phyloP scores from a whole-genome alignment of 92 coral and sea anemone species.

The Porites cylindrica region DNA sequence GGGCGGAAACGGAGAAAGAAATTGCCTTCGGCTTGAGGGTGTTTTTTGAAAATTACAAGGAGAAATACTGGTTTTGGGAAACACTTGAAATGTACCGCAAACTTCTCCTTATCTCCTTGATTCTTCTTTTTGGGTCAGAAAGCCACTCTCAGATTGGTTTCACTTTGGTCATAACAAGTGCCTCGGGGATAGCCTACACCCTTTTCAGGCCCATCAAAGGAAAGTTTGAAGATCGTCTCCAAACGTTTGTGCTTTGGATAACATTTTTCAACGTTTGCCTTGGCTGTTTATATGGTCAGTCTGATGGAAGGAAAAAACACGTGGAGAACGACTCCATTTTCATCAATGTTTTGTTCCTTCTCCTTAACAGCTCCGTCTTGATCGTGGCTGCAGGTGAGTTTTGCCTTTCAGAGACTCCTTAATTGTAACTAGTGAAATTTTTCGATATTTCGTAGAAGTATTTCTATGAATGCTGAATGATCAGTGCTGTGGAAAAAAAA shows the following conservation, averaged over 20 bases:
- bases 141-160: neutral
- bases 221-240: neutral
- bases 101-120: neutral
- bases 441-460: too few species aligned
- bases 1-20: neutral
- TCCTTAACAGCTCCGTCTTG: neutral
- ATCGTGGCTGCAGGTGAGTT: neutral
- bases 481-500: too few species aligned
- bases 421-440: too few species aligned
- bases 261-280: neutral
- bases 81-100: neutral
- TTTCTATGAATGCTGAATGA: too few species aligned
- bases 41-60: neutral
- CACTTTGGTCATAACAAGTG: neutral
- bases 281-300: neutral
- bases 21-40: neutral
- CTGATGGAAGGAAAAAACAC: neutral
- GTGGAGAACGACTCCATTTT: neutral
- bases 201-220: neutral
- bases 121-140: neutral
- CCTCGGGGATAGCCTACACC: neutral
- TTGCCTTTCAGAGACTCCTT: neutral
- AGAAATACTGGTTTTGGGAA: neutral
- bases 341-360: too few species aligned
- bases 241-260: neutral